Percentiles rank a stretch among this genome's conserved stretches.
These are phyloP conservation scores for Parnassius apollo DNA, from an alignment of 2,888 invertebrate genomes.

Conservation along the genomic window DNA sequence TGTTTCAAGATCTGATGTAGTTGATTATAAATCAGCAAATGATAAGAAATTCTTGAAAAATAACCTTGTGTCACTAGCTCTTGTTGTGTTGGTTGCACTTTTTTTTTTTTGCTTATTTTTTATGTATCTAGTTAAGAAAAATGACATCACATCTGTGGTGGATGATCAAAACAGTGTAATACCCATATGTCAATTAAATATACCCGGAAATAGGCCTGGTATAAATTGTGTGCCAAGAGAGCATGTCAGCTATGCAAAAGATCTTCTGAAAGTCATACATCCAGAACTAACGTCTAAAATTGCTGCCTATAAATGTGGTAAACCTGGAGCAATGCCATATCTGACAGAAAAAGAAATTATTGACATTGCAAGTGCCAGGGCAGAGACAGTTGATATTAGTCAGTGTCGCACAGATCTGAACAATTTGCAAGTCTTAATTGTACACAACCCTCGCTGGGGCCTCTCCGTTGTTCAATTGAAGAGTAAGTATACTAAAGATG, in stretches of 20 bases:
- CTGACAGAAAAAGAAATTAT: constrained; percentile 84
- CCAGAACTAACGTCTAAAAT: constrained; percentile 83
- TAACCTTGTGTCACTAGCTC: constrained; percentile 83
- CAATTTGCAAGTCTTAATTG: constrained; percentile 85
- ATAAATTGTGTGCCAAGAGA: constrained; percentile 85
- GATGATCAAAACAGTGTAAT: constrained; percentile 80
- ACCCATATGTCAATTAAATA: constrained; percentile 79
- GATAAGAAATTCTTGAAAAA: constrained; percentile 80
- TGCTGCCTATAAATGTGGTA: constrained; percentile 80
- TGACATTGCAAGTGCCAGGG: constrained; percentile 70
- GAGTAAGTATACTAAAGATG: constrained; percentile 60
- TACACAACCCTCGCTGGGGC: constrained; percentile 88
- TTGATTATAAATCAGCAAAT: constrained; percentile 64
- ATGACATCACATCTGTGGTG: constrained; percentile 77
- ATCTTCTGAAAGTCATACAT: constrained; percentile 83
- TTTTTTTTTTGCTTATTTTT: constrained; percentile 85
- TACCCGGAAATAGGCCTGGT: constrained; percentile 77
- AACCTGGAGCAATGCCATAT: constrained; percentile 74
- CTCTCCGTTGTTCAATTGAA: constrained; percentile 80
- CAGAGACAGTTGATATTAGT: constrained; percentile 53
- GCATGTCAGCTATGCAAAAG: constrained; percentile 82
- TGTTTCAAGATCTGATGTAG: constrained; percentile 57
- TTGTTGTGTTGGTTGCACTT: constrained; percentile 81
- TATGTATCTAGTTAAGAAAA: constrained; percentile 85
- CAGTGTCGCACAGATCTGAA: constrained; percentile 80